Base-by-base conservation (phyloP, 2,113 vertebrate species). In the Cyrtonyx montezumae region DNA sequence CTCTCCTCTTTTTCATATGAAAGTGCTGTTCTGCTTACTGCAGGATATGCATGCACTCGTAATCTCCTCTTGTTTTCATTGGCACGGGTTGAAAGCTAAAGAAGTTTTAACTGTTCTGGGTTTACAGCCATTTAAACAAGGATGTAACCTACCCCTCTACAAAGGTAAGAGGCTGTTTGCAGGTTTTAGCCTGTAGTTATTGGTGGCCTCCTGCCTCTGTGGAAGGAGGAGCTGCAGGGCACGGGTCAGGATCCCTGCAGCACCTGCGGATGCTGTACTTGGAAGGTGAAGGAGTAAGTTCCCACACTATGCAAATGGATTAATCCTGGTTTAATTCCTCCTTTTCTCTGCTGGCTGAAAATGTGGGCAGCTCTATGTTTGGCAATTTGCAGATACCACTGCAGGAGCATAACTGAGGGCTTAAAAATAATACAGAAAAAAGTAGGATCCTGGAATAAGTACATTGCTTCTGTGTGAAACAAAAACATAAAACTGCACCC, bases 391-490 rank as follows among this genome's bases (percentile, higher is more conserved):
- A 87, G 82, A 49, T 91, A 77, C 32, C 46, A 68, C 46, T 84
- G 66, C 95, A 93, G 34, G 79, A 94, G 19, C 42, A 42, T 43
- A 84, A 75, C 34, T 1, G 26, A 95, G 37, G 74, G 78, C 43
- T 83, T 80, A 68, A 66, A 67, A 71, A 49, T 9, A 9, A 49
- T 9, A 9, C 23, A 37, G 36, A 74, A 71, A 42, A n/a, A n/a
- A 23, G 45, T 87, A 88, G 88, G 51, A 73, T 61, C 13, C 71
- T 91, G 81, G 23, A 93, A 94, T 94, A 92, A 95, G 93, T 74
- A 36, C 16, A 56, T 95, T 83, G 40, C 30, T 91, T 95, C 13
- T 51, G 2, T 73, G 16, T 45, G 40, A 92, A 92, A 37, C 19
- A 65, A 79, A 70, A 94, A 71, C 16, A 37, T 48, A 67, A 92